phyloP scores from a whole-genome alignment of 2,888 invertebrate species.

The Morinoia aosen region DNA sequence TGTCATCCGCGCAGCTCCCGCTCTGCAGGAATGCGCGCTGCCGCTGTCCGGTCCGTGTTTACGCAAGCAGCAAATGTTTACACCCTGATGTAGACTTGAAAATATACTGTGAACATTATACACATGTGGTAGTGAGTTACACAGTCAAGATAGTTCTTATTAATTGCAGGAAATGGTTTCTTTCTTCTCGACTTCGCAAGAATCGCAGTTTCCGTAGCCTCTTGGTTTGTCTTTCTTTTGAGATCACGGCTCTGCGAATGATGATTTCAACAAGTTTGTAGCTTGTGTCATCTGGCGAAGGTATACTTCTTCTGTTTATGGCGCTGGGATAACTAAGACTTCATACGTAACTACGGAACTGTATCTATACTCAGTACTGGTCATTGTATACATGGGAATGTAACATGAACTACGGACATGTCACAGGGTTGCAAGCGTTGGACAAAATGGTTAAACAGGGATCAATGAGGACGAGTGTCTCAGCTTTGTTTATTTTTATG shows the following conservation, averaged over 20 bases:
- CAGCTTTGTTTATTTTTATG: no score
- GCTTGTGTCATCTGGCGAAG: not conserved
- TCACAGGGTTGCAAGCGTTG: not conserved
- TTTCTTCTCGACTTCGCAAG: not conserved
- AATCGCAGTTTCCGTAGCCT: not conserved
- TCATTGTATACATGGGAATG: not conserved
- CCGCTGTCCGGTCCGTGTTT: slow-evolving; percentile 18
- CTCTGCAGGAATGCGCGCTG: not conserved
- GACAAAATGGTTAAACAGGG: not conserved
- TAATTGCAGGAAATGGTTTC: slow-evolving; percentile 37
- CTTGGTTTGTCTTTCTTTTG: not conserved
- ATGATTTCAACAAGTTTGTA: not conserved
- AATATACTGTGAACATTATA: slow-evolving; percentile 50
- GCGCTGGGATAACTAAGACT: not conserved
- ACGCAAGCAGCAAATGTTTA: slow-evolving; percentile 43
- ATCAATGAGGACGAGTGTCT: not conserved
- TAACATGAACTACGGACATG: not conserved
- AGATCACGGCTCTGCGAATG: not conserved
- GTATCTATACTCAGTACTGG: not conserved
- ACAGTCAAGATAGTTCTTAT: not conserved
- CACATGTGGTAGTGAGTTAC: slow-evolving; percentile 45
- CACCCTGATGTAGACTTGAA: slow-evolving; percentile 46
- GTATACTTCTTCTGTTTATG: not conserved
- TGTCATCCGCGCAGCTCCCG: not conserved
- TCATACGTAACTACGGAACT: not conserved